These are phyloP conservation scores for Campylomormyrus numenius DNA, from an alignment of 2,113 vertebrate species.

Conservation along the genomic window DNA sequence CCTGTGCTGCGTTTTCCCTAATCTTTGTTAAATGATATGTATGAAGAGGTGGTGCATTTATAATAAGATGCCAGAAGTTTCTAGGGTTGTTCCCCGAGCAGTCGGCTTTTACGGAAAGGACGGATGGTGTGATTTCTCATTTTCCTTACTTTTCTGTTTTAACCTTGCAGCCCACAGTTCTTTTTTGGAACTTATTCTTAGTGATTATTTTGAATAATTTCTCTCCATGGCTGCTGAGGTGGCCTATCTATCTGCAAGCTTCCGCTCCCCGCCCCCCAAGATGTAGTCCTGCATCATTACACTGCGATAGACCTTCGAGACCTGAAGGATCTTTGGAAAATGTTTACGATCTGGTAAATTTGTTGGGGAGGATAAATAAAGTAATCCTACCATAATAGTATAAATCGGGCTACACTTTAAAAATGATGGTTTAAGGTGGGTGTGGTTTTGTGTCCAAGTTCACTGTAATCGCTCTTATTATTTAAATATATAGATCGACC, in stretches of 20 bases:
- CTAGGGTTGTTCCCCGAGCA: neutral
- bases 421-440: neutral
- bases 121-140: neutral
- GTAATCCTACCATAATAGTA: neutral
- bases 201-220: neutral
- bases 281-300: neutral
- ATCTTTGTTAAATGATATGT: conserved; percentile 19
- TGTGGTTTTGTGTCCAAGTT: neutral
- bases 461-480: neutral
- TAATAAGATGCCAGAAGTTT: neutral
- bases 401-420: neutral
- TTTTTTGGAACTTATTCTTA: neutral
- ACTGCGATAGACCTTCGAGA: neutral
- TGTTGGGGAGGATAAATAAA: neutral
- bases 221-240: conserved; percentile 17
- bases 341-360: neutral
- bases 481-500: neutral
- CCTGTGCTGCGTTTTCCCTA: neutral
- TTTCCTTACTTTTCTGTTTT: neutral
- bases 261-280: neutral
- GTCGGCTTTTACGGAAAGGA: neutral
- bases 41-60: neutral
- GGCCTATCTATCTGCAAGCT: neutral
- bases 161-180: neutral
- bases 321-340: neutral